Conservation (phyloP, 2,888 invertebrate genomes). For the Seira musarum region DNA sequence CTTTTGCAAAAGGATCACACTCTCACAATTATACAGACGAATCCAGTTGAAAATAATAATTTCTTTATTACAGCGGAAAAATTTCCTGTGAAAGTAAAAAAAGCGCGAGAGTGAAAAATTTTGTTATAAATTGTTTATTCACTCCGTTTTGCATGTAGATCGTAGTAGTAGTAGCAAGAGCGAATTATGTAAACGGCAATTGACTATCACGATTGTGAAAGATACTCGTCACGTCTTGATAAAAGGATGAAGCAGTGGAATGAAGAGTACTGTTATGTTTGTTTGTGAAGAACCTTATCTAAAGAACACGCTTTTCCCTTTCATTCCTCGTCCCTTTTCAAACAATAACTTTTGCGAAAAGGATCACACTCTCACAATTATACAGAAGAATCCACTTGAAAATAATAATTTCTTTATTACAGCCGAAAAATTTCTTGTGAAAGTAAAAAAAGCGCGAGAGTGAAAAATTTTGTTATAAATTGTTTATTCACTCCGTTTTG, state of each 20-base stretch:
- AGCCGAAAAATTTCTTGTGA: background rate
- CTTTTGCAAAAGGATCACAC: background rate
- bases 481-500: background rate
- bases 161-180: background rate
- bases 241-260: background rate
- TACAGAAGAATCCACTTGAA: background rate
- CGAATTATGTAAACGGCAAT: constrained; percentile 10
- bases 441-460: background rate
- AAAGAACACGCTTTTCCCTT: too few species aligned
- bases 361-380: background rate
- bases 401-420: background rate
- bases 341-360: background rate
- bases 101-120: background rate
- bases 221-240: background rate
- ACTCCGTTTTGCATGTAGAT: background rate
- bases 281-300: too few species aligned
- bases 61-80: background rate
- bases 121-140: background rate
- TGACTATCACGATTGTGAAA: constrained; percentile 2
- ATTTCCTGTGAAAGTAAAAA: background rate
- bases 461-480: background rate
- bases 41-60: background rate
- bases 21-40: background rate
- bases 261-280: too few species aligned
- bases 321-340: too few species aligned